Conservation (phyloP, 2,113 vertebrate species). For the Albula goreensis region DNA sequence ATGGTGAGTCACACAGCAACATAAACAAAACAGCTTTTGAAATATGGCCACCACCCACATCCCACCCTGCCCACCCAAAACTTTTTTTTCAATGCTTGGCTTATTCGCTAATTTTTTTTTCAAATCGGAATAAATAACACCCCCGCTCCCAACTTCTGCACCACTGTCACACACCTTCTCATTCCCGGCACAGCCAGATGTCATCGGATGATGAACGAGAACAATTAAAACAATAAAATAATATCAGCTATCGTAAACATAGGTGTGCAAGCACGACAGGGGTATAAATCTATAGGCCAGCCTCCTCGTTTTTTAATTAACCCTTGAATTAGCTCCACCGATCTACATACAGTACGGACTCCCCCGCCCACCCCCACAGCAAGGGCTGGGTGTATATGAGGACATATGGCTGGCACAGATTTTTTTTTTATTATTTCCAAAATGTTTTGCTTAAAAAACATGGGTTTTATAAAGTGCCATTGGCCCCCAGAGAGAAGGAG, state of each 20-base stretch:
- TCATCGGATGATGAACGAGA: not conserved
- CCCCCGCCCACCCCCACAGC: not conserved
- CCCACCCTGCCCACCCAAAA: not conserved
- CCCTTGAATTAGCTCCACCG: not conserved
- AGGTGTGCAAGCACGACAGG: not conserved
- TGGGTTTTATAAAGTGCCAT: not conserved
- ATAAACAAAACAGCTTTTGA: conserved; percentile 18
- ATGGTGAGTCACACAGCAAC: conserved; percentile 6
- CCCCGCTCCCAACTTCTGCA: not conserved
- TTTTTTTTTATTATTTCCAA: not conserved
- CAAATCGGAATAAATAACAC: not conserved
- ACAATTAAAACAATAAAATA: not conserved
- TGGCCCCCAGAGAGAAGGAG: not conserved
- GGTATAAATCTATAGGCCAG: not conserved
- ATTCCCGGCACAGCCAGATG: not conserved
- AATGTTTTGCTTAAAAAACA: not conserved
- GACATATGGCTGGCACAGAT: not conserved
- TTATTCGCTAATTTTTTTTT: not conserved
- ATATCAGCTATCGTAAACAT: conserved; percentile 2
- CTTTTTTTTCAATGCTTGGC: not conserved
- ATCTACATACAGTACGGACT: not conserved
- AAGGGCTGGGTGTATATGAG: not conserved
- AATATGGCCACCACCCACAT: not conserved
- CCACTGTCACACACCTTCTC: not conserved
- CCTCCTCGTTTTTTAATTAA: conserved; percentile 12